Percentiles rank a stretch among this genome's conserved stretches.
Conservation (phyloP, 2,888 invertebrate species). For the Zaprionus obscuricornis region DNA sequence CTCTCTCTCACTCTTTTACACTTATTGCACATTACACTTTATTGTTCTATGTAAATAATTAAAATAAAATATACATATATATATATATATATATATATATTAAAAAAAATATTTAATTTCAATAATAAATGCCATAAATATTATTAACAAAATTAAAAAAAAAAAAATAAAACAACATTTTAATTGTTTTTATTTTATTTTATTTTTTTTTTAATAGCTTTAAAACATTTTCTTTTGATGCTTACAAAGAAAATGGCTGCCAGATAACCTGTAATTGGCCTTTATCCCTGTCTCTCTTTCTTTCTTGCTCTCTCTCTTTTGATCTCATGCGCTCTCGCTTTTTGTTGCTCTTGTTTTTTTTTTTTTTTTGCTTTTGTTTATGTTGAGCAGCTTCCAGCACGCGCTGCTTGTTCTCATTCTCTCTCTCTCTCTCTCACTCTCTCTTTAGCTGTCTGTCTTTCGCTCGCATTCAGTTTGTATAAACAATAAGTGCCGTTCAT, state of each 20-base stretch:
- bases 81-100: slow-evolving; percentile 19
- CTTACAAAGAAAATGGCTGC: slow-evolving; percentile 47
- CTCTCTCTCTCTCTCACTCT: slow-evolving; percentile 3
- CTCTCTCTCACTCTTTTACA: too few relatives aligned
- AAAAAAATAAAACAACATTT: too few relatives aligned
- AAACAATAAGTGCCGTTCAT: slow-evolving; percentile 66
- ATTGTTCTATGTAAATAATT: slow-evolving; percentile 49
- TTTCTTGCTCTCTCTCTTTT: background rate
- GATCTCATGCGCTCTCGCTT: background rate
- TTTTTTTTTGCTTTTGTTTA: slow-evolving; percentile 48
- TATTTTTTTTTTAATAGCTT: slow-evolving; percentile 1
- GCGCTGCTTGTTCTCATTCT: background rate
- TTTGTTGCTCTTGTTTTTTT: slow-evolving; percentile 10
- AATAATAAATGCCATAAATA: slow-evolving; percentile 42
- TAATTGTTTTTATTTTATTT: background rate
- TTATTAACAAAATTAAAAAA: slow-evolving; percentile 35
- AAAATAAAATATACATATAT: too few relatives aligned
- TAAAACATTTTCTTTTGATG: background rate
- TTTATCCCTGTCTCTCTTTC: slow-evolving; percentile 17
- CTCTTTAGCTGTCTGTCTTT: background rate
- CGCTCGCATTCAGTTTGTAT: slow-evolving; percentile 18
- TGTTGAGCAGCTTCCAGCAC: too few relatives aligned
- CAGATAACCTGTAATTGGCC: slow-evolving; percentile 42
- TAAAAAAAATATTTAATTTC: slow-evolving; percentile 34
- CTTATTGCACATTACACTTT: too few relatives aligned